These are phyloP conservation scores for Macropis europaea DNA, from an alignment of 2,888 invertebrate genomes.

Conservation along the genomic window DNA sequence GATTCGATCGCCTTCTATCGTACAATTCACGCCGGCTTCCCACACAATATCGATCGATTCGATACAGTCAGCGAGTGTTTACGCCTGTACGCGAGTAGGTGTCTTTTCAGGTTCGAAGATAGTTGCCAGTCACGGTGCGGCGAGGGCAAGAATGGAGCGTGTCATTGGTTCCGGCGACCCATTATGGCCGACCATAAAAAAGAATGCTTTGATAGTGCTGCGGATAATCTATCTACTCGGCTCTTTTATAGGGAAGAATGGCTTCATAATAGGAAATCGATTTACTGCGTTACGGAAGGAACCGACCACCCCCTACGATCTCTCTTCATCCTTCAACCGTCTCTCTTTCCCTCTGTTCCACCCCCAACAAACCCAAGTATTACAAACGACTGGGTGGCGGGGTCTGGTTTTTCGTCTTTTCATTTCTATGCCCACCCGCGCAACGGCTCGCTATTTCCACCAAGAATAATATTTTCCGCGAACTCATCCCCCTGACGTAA, in stretches of 20 bases:
- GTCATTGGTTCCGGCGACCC: slow-evolving; percentile 46
- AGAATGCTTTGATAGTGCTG: slow-evolving; percentile 57
- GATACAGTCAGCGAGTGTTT: slow-evolving; percentile 12
- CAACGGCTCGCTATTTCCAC: slow-evolving; percentile 40
- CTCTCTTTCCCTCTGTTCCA: neutral
- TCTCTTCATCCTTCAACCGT: slow-evolving; percentile 1
- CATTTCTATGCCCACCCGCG: slow-evolving; percentile 16
- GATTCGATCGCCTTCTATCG: too few species aligned
- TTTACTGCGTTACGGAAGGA: slow-evolving; percentile 56
- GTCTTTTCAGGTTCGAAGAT: slow-evolving; percentile 20
- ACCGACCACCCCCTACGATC: slow-evolving; percentile 4
- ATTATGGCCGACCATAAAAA: slow-evolving; percentile 51
- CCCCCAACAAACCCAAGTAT: slow-evolving; percentile 44
- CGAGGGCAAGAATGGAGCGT: slow-evolving; percentile 36
- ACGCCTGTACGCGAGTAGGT: slow-evolving; percentile 25
- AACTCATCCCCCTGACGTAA: slow-evolving; percentile 34
- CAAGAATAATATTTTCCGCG: slow-evolving; percentile 55
- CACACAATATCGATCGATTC: slow-evolving; percentile 29
- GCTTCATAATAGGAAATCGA: slow-evolving; percentile 66
- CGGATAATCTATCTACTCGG: slow-evolving; percentile 63
- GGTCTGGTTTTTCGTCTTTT: slow-evolving; percentile 13
- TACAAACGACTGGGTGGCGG: slow-evolving; percentile 36
- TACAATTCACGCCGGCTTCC: too few species aligned
- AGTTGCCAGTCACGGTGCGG: slow-evolving; percentile 38
- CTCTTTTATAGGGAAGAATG: slow-evolving; percentile 57